phyloP scores from a whole-genome alignment of 2,888 invertebrate genomes.

The Conus canariensis region DNA sequence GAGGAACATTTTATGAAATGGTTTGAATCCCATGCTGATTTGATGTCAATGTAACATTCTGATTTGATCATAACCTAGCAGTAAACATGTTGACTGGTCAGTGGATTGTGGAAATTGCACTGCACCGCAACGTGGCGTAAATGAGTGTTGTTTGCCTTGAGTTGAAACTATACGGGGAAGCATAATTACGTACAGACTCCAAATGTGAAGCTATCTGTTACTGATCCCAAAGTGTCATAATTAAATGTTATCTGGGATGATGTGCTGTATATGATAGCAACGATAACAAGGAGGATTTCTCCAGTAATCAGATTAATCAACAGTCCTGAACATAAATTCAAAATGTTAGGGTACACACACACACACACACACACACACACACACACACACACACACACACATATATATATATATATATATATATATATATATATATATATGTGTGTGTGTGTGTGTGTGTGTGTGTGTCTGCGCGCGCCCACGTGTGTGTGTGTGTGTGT shows the following conservation, averaged over 20 bases:
- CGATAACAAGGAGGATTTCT: background rate
- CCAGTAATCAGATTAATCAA: background rate
- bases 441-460: rapidly evolving
- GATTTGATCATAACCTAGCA: background rate
- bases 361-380: background rate
- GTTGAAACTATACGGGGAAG: too few species aligned
- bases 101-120: background rate
- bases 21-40: background rate
- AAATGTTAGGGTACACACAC: too few species aligned
- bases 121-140: too few species aligned
- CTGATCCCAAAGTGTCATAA: too few species aligned
- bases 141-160: too few species aligned
- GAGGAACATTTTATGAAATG: too few species aligned
- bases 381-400: background rate
- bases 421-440: too few species aligned
- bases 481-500: too few species aligned
- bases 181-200: too few species aligned
- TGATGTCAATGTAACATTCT: background rate
- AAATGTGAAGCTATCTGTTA: too few species aligned
- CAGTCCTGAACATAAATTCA: background rate
- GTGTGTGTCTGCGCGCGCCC: too few species aligned
- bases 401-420: rapidly evolving
- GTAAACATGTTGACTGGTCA: background rate
- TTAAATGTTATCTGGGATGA: too few species aligned
- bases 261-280: background rate